Evolutionary conservation across 2,797 vertebrate genomes (phyloP).

Genomic region (Threskiornis aethiopicus): DNA sequence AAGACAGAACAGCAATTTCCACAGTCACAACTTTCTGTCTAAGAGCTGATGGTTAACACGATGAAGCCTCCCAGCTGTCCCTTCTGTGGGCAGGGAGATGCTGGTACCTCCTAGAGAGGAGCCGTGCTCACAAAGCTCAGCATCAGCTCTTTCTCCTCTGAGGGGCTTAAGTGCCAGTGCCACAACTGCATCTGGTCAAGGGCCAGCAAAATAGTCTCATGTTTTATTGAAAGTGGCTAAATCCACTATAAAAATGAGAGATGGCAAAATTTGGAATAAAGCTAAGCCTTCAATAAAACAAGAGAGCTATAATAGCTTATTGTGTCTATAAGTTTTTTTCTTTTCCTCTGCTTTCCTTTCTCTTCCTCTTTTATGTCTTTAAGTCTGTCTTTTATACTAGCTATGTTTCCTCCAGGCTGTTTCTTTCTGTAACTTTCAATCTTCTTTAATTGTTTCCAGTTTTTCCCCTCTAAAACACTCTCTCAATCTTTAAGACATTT

Average conservation of each 20-base stretch:
- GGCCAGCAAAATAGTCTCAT: not conserved
- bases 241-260: not conserved
- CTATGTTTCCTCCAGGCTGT: not conserved
- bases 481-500: not conserved
- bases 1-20: not conserved
- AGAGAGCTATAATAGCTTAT: not conserved
- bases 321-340: not conserved
- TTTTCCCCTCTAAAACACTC: not conserved
- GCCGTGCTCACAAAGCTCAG: not conserved
- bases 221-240: not conserved
- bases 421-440: not conserved
- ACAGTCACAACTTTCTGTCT: rapidly evolving
- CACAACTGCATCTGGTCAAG: not conserved
- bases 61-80: not conserved
- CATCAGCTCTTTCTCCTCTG: not conserved
- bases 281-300: not conserved
- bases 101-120: not conserved
- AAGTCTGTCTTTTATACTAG: not conserved
- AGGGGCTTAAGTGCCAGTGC: not conserved
- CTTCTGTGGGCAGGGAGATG: not conserved
- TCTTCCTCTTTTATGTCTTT: not conserved
- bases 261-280: not conserved
- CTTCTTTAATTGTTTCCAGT: not conserved
- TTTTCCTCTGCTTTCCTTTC: not conserved
- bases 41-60: not conserved